Base-by-base conservation (phyloP, 2,797 vertebrate species). In the Microcaecilia unicolor region DNA sequence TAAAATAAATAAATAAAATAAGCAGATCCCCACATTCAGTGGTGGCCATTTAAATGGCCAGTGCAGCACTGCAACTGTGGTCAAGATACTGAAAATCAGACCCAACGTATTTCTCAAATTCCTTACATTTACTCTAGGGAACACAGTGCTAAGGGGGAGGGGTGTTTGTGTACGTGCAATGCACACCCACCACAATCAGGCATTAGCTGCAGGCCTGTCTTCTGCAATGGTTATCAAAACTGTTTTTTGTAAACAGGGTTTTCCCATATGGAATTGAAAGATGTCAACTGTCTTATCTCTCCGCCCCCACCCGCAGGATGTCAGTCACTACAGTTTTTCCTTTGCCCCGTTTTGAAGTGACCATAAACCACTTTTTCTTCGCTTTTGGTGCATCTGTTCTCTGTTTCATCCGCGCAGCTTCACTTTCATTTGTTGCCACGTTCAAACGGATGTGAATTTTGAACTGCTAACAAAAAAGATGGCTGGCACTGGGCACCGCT, bases 381-480 rank as follows among this genome's bases (percentile, higher is more conserved):
- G 67, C 60, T 42, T 24, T 36, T 50, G 54, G 44, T 60, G 35
- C 67, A 64, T 62, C 62, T 73, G 61, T 28, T 63, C 41, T 60
- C 42, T 30, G 64, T 47, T 41, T 70, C 44, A 22, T 51, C 17
- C 51, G 53, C 44, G 54, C 57, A 37, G 21, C 38, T 45, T 41
- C 0, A 1, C 55, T 67, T 60, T 34, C 51, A 48, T 70, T n/a
- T n/a, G n/a, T n/a, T n/a, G 77, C 74, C 79, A 79, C 70, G 45
- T 41, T 37, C 43, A 47, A 48, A 55, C 56, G 49, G 70, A 64
- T 61, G 28, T 56, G 50, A 73, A 55, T 61, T n/a, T 58, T 49
- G 70, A 68, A 70, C 61, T 83, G 76, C 76, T 78, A 83, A 63
- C 44, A 32, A 59, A 35, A n/a, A 6, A 31, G 69, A 51, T 76